Conservation (phyloP, 2,113 vertebrate species). For the Baryphthengus martii region DNA sequence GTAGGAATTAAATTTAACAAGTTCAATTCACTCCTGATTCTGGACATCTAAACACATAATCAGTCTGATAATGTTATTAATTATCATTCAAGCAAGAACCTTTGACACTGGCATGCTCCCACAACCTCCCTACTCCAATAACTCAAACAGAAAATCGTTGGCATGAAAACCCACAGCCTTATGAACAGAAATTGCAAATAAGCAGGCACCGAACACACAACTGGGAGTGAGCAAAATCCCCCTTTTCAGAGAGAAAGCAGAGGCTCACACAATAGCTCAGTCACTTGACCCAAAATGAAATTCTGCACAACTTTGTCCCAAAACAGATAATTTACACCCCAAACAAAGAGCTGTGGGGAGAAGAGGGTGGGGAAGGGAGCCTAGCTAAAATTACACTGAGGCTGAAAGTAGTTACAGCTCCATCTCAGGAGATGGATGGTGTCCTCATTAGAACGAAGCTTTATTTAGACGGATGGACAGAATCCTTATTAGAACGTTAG, state of each 20-base stretch:
- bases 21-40: slow-evolving; percentile 66
- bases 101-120: slow-evolving; percentile 69
- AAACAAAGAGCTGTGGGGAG: slow-evolving; percentile 24
- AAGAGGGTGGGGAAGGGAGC: background rate
- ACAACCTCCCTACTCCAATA: slow-evolving; percentile 57
- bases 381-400: slow-evolving; percentile 32
- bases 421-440: slow-evolving; percentile 45
- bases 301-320: background rate
- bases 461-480: slow-evolving; percentile 43
- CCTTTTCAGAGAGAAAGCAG: slow-evolving; percentile 54
- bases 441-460: slow-evolving; percentile 48
- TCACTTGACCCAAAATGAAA: slow-evolving; percentile 35
- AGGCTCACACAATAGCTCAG: slow-evolving; percentile 13
- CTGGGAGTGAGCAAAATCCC: slow-evolving; percentile 22
- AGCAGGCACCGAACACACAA: slow-evolving; percentile 36
- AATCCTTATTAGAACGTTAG: slow-evolving; percentile 53
- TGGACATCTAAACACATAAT: slow-evolving; percentile 70
- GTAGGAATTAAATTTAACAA: slow-evolving; percentile 68
- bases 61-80: slow-evolving; percentile 69
- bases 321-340: slow-evolving; percentile 45
- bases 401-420: slow-evolving; percentile 8
- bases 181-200: slow-evolving; percentile 60
- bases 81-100: slow-evolving; percentile 66
- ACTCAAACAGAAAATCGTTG: slow-evolving; percentile 67
- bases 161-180: slow-evolving; percentile 54